Conservation (phyloP, 2,113 vertebrate genomes). For the Grallaria varia region DNA sequence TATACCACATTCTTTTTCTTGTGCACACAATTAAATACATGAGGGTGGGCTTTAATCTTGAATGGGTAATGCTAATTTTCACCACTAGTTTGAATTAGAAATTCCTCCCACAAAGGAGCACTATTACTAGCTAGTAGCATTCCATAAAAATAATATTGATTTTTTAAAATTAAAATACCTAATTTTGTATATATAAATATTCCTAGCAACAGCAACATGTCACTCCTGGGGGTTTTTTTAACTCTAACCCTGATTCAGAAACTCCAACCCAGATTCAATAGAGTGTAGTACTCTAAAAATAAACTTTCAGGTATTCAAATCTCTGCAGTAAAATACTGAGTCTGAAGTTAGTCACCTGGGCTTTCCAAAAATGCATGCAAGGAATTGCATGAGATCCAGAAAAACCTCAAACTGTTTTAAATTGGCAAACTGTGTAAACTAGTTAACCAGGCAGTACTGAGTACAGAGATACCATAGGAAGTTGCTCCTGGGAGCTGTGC, state of each 20-base stretch:
- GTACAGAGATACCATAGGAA: not conserved
- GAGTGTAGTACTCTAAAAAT: not conserved
- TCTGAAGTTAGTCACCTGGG: not conserved
- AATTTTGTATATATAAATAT: not conserved
- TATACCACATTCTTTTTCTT: not conserved
- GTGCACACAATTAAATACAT: not conserved
- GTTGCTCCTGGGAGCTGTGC: not conserved
- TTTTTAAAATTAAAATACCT: not conserved
- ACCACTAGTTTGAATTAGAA: not conserved
- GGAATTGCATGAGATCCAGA: not conserved
- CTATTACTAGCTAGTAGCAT: not conserved
- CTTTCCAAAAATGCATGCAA: not conserved
- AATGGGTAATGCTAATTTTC: slow-evolving; percentile 19
- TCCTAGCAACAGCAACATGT: not conserved
- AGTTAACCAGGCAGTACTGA: not conserved
- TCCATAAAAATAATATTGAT: not conserved
- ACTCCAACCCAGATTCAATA: not conserved
- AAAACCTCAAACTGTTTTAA: not conserved
- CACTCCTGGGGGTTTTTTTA: not conserved
- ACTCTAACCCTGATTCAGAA: not conserved
- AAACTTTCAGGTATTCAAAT: not conserved
- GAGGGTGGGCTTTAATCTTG: not conserved
- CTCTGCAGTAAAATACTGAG: not conserved
- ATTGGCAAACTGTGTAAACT: not conserved
- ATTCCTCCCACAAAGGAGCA: not conserved